Percentiles rank a stretch among this genome's conserved stretches.
These are phyloP conservation scores for Neoscelio sp. DNA, from an alignment of 2,888 invertebrate genomes.

Conservation along the genomic window DNA sequence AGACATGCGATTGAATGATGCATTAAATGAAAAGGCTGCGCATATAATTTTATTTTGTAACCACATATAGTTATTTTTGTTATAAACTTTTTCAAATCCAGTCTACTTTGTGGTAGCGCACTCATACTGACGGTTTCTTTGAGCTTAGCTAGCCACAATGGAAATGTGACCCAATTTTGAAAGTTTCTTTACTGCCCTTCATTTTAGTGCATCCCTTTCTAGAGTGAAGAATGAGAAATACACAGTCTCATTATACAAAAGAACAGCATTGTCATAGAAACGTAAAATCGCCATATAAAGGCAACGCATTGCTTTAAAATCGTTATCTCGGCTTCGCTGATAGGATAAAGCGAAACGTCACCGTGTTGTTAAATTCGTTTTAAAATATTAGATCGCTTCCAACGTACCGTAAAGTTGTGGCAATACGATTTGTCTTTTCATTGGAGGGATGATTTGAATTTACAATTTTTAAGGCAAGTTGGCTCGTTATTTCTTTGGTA, in stretches of 20 bases:
- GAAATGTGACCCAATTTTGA: slow-evolving; percentile 67
- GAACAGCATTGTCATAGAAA: slow-evolving; percentile 51
- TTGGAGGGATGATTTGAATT: no score
- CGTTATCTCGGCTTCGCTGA: slow-evolving; percentile 41
- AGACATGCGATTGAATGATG: no score
- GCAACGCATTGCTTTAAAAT: slow-evolving; percentile 47
- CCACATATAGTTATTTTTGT: slow-evolving; percentile 32
- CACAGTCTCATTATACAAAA: slow-evolving; percentile 60
- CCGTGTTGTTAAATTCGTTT: neutral
- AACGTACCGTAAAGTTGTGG: neutral
- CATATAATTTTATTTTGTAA: slow-evolving; percentile 35
- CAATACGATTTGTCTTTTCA: no score
- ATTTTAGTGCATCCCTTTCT: slow-evolving; percentile 58
- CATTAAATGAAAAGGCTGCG: no score
- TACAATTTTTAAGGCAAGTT: neutral
- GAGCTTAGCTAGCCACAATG: slow-evolving; percentile 56
- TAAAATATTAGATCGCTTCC: no score
- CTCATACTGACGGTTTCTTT: slow-evolving; percentile 63
- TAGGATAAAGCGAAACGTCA: slow-evolving; percentile 21
- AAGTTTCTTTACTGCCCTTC: slow-evolving; percentile 65
- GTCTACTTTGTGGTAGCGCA: slow-evolving; percentile 36
- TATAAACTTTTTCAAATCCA: slow-evolving; percentile 50
- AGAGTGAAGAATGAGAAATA: slow-evolving; percentile 58
- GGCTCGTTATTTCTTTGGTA: no score
- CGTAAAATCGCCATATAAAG: slow-evolving; percentile 44